Conservation (phyloP, 2,888 invertebrate genomes). For the Scrobipalpa costella region DNA sequence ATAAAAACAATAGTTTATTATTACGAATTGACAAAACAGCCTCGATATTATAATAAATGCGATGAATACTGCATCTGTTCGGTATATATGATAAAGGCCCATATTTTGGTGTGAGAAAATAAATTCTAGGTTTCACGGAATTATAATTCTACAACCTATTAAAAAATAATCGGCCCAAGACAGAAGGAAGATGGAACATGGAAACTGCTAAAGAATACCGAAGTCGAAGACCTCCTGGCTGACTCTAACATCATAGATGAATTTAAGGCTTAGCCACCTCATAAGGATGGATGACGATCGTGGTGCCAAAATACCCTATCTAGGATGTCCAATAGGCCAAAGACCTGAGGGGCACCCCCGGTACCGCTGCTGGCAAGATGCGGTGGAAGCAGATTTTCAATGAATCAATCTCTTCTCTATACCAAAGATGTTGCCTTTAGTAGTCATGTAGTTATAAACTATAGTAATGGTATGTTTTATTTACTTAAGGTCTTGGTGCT, state of each 20-base stretch:
- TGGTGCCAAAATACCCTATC: no score
- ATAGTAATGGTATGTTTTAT: neutral
- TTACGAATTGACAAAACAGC: constrained; percentile 55
- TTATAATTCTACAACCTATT: no score
- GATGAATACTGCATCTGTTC: constrained; percentile 61
- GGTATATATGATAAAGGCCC: neutral
- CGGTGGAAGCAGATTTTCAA: neutral
- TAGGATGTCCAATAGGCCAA: no score
- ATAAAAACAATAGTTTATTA: constrained; percentile 57
- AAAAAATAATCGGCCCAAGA: no score
- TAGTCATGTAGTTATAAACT: neutral
- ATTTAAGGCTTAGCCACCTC: no score
- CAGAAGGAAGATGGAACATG: no score
- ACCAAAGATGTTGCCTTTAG: neutral
- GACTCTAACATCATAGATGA: no score
- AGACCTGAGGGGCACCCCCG: no score
- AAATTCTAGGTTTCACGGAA: neutral
- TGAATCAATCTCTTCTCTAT: neutral
- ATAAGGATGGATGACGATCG: no score
- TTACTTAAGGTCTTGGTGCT: neutral
- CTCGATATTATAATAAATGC: constrained; percentile 67
- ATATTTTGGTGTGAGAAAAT: neutral
- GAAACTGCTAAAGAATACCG: no score
- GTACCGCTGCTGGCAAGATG: no score
- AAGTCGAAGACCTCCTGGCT: no score